Evolutionary conservation across 2,113 vertebrate genomes (phyloP).

Genomic region (Brachypodius melanocephalos): DNA sequence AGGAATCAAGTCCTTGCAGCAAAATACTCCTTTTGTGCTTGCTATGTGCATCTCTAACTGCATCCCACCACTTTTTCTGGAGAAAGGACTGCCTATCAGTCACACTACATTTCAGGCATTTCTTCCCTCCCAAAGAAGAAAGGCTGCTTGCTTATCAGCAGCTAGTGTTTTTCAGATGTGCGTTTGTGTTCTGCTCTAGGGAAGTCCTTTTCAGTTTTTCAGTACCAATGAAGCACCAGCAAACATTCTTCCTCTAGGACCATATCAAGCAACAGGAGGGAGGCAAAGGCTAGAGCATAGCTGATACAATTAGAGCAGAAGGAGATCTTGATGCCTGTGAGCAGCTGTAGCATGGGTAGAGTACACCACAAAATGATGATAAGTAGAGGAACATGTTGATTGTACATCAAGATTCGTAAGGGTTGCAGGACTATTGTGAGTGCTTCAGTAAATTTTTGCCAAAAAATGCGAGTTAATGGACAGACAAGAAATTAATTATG

Average conservation of each 20-base stretch:
- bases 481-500: neutral
- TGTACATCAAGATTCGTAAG: neutral
- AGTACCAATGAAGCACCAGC: neutral
- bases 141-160: neutral
- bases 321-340: fast-evolving
- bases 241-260: neutral
- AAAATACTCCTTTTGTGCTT: neutral
- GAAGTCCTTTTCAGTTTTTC: neutral
- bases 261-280: neutral
- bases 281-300: neutral
- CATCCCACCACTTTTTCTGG: neutral
- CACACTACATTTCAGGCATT: neutral
- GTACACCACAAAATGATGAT: neutral
- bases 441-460: neutral
- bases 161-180: neutral
- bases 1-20: neutral
- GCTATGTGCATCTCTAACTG: neutral
- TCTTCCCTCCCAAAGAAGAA: neutral
- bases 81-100: neutral
- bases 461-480: neutral
- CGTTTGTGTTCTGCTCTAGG: neutral
- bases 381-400: fast-evolving
- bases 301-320: neutral
- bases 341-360: no score
- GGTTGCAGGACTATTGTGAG: neutral